Base-by-base conservation (phyloP, 2,888 invertebrate genomes). In the Plagiodera versicolora region DNA sequence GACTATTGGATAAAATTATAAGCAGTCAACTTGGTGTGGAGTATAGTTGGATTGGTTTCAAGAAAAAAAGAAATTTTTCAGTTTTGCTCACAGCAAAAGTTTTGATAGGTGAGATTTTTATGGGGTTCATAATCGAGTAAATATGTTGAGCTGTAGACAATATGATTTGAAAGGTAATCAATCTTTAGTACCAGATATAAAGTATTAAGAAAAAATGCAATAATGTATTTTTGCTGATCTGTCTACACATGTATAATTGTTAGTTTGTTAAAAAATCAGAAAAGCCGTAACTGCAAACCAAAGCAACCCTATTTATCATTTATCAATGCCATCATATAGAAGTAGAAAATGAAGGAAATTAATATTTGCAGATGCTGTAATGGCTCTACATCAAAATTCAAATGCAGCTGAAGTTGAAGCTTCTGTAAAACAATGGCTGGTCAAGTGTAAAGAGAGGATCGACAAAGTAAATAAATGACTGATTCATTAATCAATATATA, bases 1-100 rank as follows among this genome's bases (percentile, higher is more conserved):
- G 54, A 16, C 45, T 54, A 54, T n/a, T 54, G 54, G 46, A 54
- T 5, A 54, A 45, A 45, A 8, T 54, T 24, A 45, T 54, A 28
- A 28, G 10, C 5, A 45, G 28, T 54, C 44, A 45, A 28, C 45
- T 54, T 14, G 54, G 45, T 16, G 45, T 54, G 54, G 17, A 45
- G 1, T 45, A 54, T 44, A 54, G 54, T 24, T 54, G 54, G 54
- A 20, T 54, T 32, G 54, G 54, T 5, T 51, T 24, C 2, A 48
- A 48, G 14, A 48, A 48, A 3, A 48, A 48, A 8, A 48, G 28
- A 24, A 48, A n/a, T 39, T 39, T 14, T 48, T 48, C 48, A 48
- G 28, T 48, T 6, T 14, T 48, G 8, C 48, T 48, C 14, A 48
- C 48, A 48, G 48, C 48, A n/a, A 24, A 48, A 24, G 48, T 48